phyloP scores from a whole-genome alignment of 92 coral and sea anemone species.

The Heliopora coerulea region DNA sequence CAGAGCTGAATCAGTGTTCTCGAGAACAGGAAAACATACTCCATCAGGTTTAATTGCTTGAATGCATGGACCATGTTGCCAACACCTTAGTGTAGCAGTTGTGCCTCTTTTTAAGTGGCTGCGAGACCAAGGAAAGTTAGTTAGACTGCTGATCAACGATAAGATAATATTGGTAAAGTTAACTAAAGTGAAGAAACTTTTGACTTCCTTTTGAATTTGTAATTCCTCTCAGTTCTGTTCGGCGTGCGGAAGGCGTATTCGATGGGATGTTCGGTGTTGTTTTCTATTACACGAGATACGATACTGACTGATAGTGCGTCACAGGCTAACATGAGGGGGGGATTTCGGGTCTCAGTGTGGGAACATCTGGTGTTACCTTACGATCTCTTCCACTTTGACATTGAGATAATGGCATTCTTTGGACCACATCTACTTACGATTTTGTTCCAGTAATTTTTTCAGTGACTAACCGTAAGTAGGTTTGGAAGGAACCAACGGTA shows the following conservation, averaged over 20 bases:
- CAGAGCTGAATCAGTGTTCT: too few relatives aligned
- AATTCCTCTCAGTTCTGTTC: conserved; percentile 46
- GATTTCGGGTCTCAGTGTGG: conserved; percentile 54
- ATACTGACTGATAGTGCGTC: conserved; percentile 58
- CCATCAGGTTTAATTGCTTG: too few relatives aligned
- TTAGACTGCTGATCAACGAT: too few relatives aligned
- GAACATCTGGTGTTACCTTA: conserved; percentile 38
- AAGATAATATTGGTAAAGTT: too few relatives aligned
- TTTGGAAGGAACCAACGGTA: conserved; percentile 53
- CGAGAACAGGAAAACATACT: too few relatives aligned
- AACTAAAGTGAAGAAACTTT: too few relatives aligned
- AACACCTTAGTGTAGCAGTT: too few relatives aligned
- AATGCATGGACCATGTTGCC: too few relatives aligned
- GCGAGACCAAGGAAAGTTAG: too few relatives aligned
- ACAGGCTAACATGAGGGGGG: conserved; percentile 51
- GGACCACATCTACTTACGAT: conserved; percentile 50
- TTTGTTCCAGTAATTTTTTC: conserved; percentile 51
- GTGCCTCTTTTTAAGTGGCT: too few relatives aligned
- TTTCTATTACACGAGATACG: conserved; percentile 49
- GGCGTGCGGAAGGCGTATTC: conserved; percentile 24
- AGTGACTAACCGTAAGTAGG: conserved; percentile 42
- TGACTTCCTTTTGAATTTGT: too few relatives aligned
- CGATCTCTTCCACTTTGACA: conserved; percentile 28
- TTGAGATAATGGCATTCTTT: conserved; percentile 43
- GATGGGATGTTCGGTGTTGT: conserved; percentile 47